Conservation (phyloP, 2,888 invertebrate species). For the Marasmarcha lunaedactyla region DNA sequence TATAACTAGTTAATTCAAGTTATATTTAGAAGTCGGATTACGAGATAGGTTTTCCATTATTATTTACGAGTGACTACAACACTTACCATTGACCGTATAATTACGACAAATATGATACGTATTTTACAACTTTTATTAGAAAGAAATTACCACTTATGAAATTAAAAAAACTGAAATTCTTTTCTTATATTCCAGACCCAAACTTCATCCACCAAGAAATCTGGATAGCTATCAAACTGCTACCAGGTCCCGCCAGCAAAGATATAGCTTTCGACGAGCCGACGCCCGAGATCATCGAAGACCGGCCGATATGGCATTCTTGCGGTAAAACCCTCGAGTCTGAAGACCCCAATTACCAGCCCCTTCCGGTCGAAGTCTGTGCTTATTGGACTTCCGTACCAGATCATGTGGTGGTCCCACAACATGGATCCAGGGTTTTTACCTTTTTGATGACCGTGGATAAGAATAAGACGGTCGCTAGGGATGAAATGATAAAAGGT, state of each 20-base stretch:
- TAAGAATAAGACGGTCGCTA: conserved; percentile 54
- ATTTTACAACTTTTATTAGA: too few relatives aligned
- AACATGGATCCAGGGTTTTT: conserved; percentile 50
- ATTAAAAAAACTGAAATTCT: too few relatives aligned
- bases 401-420: conserved; percentile 54
- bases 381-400: conserved; percentile 61
- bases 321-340: conserved; percentile 51
- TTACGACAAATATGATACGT: too few relatives aligned
- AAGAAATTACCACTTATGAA: too few relatives aligned
- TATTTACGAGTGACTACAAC: too few relatives aligned
- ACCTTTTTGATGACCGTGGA: conserved; percentile 69
- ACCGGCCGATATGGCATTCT: conserved; percentile 41
- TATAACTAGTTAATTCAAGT: too few relatives aligned
- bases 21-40: too few relatives aligned
- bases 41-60: too few relatives aligned
- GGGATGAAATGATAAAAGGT: conserved; percentile 49
- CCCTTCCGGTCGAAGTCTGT: conserved; percentile 43
- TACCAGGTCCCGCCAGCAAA: conserved; percentile 45
- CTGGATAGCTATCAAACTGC: conserved; percentile 53
- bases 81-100: too few relatives aligned
- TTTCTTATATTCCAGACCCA: too few relatives aligned
- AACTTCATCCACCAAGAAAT: conserved; percentile 53
- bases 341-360: conserved; percentile 48
- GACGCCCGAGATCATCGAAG: conserved; percentile 42
- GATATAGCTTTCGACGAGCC: conserved; percentile 49